Percentiles rank a stretch among this genome's conserved stretches.
Conservation (phyloP, 2,797 vertebrate genomes). For the Sylvilagus floridanus region DNA sequence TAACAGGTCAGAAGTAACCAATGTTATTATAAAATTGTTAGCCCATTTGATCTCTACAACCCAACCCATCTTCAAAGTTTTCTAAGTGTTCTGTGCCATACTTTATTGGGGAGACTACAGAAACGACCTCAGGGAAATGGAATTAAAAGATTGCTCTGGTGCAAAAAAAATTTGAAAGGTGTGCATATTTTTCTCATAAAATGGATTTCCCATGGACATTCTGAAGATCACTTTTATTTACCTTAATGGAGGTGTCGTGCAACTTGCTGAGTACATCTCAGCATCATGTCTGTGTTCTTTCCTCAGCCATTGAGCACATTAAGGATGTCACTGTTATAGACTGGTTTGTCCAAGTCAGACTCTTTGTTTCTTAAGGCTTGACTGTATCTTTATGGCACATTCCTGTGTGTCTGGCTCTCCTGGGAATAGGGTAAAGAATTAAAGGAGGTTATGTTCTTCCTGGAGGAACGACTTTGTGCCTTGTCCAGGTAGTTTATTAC, state of each 20-base stretch:
- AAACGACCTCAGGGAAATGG: no score
- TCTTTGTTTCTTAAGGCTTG: slow-evolving; percentile 59
- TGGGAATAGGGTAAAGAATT: slow-evolving; percentile 24
- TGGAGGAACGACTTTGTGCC: slow-evolving; percentile 37
- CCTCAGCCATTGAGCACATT: background rate
- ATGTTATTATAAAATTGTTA: background rate
- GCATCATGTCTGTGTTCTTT: background rate
- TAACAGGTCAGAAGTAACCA: background rate
- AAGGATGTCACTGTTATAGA: background rate
- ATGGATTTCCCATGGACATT: no score
- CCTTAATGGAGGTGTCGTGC: background rate
- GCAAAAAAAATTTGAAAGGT: no score
- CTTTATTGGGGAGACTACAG: no score
- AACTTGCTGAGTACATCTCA: background rate
- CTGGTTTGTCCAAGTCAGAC: background rate
- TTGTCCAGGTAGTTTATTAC: slow-evolving; percentile 67
- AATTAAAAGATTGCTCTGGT: no score
- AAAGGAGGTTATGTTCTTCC: slow-evolving; percentile 63
- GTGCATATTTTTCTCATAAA: no score
- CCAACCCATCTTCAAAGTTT: background rate
- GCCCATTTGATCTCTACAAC: background rate
- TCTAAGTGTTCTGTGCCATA: background rate
- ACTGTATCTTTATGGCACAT: slow-evolving; percentile 55
- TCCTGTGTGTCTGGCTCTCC: slow-evolving; percentile 49
- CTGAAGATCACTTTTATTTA: background rate